Percentiles rank a stretch among this genome's conserved stretches.
phyloP scores from a whole-genome alignment of 2,888 invertebrate genomes.

The Athalia cordata region DNA sequence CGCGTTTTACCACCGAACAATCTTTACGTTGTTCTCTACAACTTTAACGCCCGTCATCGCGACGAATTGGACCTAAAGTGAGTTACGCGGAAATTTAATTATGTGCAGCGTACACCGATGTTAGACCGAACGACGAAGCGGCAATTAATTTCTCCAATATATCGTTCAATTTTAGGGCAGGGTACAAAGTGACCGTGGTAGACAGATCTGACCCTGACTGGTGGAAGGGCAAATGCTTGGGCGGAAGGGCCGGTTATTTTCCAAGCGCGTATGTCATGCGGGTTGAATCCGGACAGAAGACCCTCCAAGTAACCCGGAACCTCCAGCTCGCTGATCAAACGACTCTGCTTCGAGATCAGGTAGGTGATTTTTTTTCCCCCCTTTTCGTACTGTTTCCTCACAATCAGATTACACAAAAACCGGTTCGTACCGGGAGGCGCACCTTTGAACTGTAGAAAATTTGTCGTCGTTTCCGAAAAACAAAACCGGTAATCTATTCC shows the following conservation, averaged over 20 bases:
- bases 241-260: slow-evolving; percentile 92
- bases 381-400: not conserved
- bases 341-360: slow-evolving; percentile 69
- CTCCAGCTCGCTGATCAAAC: slow-evolving; percentile 86
- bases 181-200: slow-evolving; percentile 88
- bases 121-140: no score
- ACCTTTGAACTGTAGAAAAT: not conserved
- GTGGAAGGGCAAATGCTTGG: slow-evolving; percentile 97
- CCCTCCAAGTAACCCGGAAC: slow-evolving; percentile 91
- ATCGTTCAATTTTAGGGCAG: slow-evolving; percentile 59
- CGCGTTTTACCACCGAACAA: slow-evolving; percentile 86
- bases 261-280: slow-evolving; percentile 96
- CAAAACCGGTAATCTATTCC: not conserved
- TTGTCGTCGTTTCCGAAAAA: not conserved
- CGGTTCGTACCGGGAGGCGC: no score
- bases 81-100: slow-evolving; percentile 57
- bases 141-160: not conserved
- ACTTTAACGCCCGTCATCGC: slow-evolving; percentile 94
- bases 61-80: slow-evolving; percentile 95
- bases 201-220: slow-evolving; percentile 96
- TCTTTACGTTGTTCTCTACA: slow-evolving; percentile 94
- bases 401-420: no score
- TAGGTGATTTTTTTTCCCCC: slow-evolving; percentile 47
- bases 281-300: slow-evolving; percentile 91
- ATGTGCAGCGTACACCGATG: not conserved